phyloP scores from a whole-genome alignment of 1,140 invertebrate species.

The Lordiphosa collinella region DNA sequence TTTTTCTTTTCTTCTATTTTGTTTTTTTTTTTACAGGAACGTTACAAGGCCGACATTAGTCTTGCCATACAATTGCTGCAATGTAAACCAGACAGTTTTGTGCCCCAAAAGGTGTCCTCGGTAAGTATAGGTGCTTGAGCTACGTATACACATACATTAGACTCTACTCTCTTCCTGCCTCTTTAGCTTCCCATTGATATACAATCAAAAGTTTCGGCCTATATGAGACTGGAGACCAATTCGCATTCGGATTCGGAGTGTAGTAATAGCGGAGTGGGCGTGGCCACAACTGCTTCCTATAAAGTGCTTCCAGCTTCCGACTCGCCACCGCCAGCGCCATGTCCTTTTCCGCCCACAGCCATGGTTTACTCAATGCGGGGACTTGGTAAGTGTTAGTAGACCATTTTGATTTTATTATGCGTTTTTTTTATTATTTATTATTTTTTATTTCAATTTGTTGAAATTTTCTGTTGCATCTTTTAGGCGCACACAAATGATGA shows the following conservation, averaged over 20 bases:
- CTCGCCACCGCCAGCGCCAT: constrained; percentile 72
- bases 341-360: constrained; percentile 90
- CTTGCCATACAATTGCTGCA: constrained; percentile 95
- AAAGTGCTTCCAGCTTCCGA: constrained; percentile 79
- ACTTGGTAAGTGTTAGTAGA: constrained; percentile 81
- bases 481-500: background rate
- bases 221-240: constrained; percentile 86
- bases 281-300: constrained; percentile 76
- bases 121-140: constrained; percentile 82
- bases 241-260: constrained; percentile 80
- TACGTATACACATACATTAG: constrained; percentile 5
- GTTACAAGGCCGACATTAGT: constrained; percentile 96
- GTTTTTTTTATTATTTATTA: constrained; percentile 13
- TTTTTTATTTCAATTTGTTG: constrained; percentile 8
- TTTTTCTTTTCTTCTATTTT: constrained; percentile 33
- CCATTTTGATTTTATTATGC: constrained; percentile 47
- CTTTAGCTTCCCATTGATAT: constrained; percentile 92
- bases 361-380: constrained; percentile 90
- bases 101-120: constrained; percentile 93
- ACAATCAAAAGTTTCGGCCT: constrained; percentile 91
- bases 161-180: background rate
- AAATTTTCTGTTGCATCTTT: constrained; percentile 1
- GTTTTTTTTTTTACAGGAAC: constrained; percentile 84
- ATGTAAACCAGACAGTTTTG: constrained; percentile 96
- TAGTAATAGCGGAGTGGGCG: constrained; percentile 74